phyloP scores from a whole-genome alignment of 2,797 vertebrate genomes.

The Argentina silus region DNA sequence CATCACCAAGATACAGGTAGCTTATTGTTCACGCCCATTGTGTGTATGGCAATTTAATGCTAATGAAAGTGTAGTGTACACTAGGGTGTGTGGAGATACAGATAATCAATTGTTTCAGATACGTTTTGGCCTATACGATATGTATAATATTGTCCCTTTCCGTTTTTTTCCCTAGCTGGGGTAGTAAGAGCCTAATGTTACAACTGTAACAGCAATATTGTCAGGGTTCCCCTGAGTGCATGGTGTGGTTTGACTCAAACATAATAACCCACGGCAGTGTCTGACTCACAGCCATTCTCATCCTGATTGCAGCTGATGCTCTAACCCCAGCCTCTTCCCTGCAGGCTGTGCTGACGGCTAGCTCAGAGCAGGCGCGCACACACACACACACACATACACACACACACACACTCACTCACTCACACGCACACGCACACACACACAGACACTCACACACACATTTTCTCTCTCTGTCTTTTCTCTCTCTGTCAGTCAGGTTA shows the following conservation, averaged over 20 bases:
- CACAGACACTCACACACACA: slow-evolving; percentile 6
- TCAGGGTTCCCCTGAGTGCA: slow-evolving; percentile 70
- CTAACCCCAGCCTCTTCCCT: slow-evolving; percentile 78
- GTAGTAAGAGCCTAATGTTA: slow-evolving; percentile 68
- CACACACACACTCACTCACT: background rate
- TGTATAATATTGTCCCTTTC: slow-evolving; percentile 59
- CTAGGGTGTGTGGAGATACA: slow-evolving; percentile 69
- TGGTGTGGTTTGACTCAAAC: slow-evolving; percentile 76
- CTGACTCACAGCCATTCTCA: slow-evolving; percentile 79
- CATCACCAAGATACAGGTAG: background rate
- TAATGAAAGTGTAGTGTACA: slow-evolving; percentile 31
- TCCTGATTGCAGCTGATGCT: slow-evolving; percentile 80
- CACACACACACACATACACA: slow-evolving; percentile 1
- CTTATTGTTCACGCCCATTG: slow-evolving; percentile 39
- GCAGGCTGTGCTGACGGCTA: slow-evolving; percentile 78
- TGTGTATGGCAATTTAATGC: slow-evolving; percentile 56
- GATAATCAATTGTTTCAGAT: slow-evolving; percentile 75
- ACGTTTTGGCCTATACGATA: slow-evolving; percentile 33
- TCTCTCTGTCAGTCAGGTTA: slow-evolving; percentile 11
- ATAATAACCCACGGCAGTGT: slow-evolving; percentile 80
- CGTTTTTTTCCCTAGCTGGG: slow-evolving; percentile 67
- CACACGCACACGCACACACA: slow-evolving; percentile 34
- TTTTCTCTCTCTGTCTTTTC: background rate
- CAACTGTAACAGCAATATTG: slow-evolving; percentile 81
- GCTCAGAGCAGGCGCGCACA: slow-evolving; percentile 67